Conservation (phyloP, 2,797 vertebrate genomes). For the Botia kubotai region DNA sequence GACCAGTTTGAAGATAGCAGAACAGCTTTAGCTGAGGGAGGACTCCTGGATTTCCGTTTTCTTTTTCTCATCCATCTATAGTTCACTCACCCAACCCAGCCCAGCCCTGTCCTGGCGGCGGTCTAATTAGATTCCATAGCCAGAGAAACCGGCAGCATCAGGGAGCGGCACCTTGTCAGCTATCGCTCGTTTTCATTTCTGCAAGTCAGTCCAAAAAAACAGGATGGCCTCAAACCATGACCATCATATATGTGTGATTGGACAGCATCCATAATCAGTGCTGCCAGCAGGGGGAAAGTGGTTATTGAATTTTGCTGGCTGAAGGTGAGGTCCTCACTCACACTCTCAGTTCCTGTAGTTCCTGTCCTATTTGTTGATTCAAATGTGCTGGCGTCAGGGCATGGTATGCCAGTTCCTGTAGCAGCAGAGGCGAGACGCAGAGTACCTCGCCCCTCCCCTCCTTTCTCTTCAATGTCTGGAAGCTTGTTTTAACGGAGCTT, state of each 20-base stretch:
- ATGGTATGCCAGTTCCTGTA: conserved; percentile 46
- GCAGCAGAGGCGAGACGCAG: conserved; percentile 34
- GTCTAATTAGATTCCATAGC: conserved; percentile 70
- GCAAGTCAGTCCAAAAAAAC: conserved; percentile 38
- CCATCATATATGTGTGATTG: conserved; percentile 22
- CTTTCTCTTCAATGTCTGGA: conserved; percentile 40
- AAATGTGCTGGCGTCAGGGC: conserved; percentile 24
- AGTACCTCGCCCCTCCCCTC: conserved; percentile 39
- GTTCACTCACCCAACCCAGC: conserved; percentile 32
- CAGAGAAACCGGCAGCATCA: conserved; percentile 55
- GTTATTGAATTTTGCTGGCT: conserved; percentile 9
- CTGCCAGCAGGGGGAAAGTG: conserved; percentile 37
- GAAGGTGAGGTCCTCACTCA: conserved; percentile 35
- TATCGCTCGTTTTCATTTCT: background rate
- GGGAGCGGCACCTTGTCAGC: conserved; percentile 45
- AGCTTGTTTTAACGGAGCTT: conserved; percentile 25
- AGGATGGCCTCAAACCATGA: conserved; percentile 19
- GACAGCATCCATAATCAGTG: conserved; percentile 15
- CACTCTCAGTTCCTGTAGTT: background rate
- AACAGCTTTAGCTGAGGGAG: conserved; percentile 33
- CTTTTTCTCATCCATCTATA: conserved; percentile 27
- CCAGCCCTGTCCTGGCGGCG: conserved; percentile 51
- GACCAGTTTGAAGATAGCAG: conserved; percentile 51
- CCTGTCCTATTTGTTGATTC: conserved; percentile 50
- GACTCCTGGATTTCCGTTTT: conserved; percentile 40